Evolutionary conservation across 2,113 vertebrate genomes (phyloP).

Genomic region (Montifringilla adamsi): DNA sequence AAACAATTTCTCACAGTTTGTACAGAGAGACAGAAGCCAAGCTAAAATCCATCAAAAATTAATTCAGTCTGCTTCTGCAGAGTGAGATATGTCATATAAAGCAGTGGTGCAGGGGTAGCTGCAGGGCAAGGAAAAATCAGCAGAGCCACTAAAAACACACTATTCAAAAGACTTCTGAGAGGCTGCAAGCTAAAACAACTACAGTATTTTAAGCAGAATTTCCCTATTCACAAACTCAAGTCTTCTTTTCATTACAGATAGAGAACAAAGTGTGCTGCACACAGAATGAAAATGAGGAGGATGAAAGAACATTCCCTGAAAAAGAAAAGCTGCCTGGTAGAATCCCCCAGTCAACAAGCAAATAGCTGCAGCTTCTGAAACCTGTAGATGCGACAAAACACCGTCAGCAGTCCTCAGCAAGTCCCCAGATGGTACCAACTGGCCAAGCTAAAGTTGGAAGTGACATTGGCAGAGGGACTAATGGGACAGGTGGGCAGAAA

Average conservation of each 20-base stretch:
- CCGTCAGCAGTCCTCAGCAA: not conserved
- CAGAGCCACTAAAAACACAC: not conserved
- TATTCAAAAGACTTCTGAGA: constrained; percentile 15
- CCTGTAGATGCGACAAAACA: not conserved
- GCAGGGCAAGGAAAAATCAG: not conserved
- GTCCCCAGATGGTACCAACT: not conserved
- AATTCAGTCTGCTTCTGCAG: not conserved
- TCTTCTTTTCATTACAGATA: constrained; percentile 41
- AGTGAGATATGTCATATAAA: not conserved
- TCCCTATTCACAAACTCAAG: constrained; percentile 41
- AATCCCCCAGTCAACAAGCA: not conserved
- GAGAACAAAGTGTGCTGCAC: constrained; percentile 23
- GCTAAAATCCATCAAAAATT: not conserved
- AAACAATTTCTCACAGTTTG: not conserved
- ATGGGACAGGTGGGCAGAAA: not conserved
- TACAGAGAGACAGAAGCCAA: not conserved
- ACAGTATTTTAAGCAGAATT: constrained; percentile 21
- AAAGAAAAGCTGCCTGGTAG: constrained; percentile 16
- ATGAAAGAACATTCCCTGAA: constrained; percentile 10
- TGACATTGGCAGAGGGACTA: rapidly evolving
- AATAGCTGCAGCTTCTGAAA: not conserved
- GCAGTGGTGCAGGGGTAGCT: not conserved
- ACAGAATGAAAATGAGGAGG: constrained; percentile 53
- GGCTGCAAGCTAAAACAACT: constrained; percentile 23
- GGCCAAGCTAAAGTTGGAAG: not conserved